A percentile compares a stretch with the other conserved stretches of the same genome.
These are phyloP conservation scores for Elephantulus edwardii DNA, from an alignment of 2,113 vertebrate species.

Conservation along the genomic window DNA sequence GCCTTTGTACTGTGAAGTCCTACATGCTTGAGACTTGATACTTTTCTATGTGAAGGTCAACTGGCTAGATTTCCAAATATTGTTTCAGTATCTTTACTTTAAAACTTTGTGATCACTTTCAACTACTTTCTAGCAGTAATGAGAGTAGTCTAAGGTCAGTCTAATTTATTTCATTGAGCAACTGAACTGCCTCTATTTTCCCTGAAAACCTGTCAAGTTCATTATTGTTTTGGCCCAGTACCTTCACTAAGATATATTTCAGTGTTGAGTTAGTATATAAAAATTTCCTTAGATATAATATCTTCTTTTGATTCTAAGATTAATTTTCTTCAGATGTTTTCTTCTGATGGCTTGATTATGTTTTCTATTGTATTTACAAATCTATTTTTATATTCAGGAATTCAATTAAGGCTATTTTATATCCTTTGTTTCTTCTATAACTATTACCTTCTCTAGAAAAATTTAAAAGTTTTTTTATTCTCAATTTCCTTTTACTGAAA, in stretches of 20 bases:
- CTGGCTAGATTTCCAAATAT: not conserved
- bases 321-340: conserved; percentile 1
- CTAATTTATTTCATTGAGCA: not conserved
- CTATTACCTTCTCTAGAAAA: no score
- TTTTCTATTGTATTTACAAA: not conserved
- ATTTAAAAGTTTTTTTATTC: not conserved
- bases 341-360: conserved; percentile 12
- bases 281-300: not conserved
- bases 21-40: not conserved
- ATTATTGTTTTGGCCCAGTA: not conserved
- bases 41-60: not conserved
- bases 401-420: not conserved
- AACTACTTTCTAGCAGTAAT: not conserved
- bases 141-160: not conserved
- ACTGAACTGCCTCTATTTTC: not conserved
- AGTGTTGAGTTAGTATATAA: not conserved
- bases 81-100: not conserved
- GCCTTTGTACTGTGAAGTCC: not conserved
- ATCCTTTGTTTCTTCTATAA: not conserved
- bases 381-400: not conserved
- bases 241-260: not conserved
- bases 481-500: not conserved
- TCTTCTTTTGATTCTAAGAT: not conserved
- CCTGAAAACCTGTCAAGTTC: not conserved
- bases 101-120: not conserved